Percentiles rank a stretch among this genome's conserved stretches.
Conservation (phyloP, 2,113 vertebrate species). For the Alces alces region DNA sequence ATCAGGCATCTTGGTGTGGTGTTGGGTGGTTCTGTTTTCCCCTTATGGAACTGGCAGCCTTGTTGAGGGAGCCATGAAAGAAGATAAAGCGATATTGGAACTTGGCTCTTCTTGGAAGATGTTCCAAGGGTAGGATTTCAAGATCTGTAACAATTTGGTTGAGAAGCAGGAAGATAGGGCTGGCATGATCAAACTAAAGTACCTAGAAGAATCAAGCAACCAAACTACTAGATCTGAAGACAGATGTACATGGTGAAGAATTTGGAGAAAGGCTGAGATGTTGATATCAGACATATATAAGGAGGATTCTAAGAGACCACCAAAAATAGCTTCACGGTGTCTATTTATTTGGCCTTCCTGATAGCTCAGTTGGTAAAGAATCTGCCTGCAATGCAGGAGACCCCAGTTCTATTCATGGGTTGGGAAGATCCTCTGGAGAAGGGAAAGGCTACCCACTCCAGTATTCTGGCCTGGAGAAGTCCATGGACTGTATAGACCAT, state of each 20-base stretch:
- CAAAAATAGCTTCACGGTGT: not conserved
- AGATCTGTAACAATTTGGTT: not conserved
- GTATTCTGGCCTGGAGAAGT: not conserved
- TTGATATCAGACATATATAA: not conserved
- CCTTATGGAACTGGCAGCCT: not conserved
- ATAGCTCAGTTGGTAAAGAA: not conserved
- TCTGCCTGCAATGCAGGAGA: not conserved
- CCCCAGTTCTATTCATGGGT: not conserved
- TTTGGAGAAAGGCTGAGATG: not conserved
- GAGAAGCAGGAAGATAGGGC: not conserved
- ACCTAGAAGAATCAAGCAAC: not conserved
- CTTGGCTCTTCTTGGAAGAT: not conserved
- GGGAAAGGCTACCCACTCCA: not conserved
- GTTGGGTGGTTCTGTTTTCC: not conserved
- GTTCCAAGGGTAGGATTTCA: not conserved
- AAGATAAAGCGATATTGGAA: not conserved
- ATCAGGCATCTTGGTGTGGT: fast-evolving
- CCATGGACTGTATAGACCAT: not conserved
- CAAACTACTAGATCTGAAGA: not conserved
- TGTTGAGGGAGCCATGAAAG: not conserved
- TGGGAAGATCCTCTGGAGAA: not conserved
- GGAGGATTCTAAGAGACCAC: too few species aligned
- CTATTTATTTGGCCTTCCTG: not conserved
- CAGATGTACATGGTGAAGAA: fast-evolving
- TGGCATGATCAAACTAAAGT: not conserved